Evolutionary conservation across 2,888 invertebrate genomes (phyloP), one percentile per base, ranked within the genome.

Genomic region (Latrodectus elegans): DNA sequence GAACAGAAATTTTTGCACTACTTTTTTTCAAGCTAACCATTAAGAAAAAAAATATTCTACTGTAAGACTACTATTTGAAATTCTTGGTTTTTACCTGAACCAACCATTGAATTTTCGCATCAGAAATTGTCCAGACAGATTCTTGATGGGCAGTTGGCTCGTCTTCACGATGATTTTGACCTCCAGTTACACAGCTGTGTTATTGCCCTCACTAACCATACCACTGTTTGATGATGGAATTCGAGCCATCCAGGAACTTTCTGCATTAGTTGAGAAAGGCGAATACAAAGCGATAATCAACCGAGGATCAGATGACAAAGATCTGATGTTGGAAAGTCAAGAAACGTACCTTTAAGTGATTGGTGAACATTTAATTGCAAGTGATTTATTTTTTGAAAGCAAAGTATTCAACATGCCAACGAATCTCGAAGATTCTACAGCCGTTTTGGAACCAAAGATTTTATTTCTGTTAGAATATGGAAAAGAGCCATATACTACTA

Each of bases 131-230:
- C 65, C 12, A 15, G 52, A 65, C 12, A 81, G 67, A 49, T 52
- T 81, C 11, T 51, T 81, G 11, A 12, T 74, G 14, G 73, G 73
- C 0, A 10, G 22, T 8, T 81, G 81, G 81, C 12, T 81, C 4
- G 17, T 11, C 4, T 26, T 52, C 6, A n/a, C 67, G 6, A 26
- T 74, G 38, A 12, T 81, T 12, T 15, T 81, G 49, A 74, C 81
- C 22, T 14, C 17, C 22, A 65, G 52, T 11, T 81, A 81, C 53
- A 67, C 65, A 15, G 65, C 81, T 0, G 26, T 65, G 26, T 53
- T 81, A 0, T 51, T 81, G n/a, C 67, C 81, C 8, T 81, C 38
- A 52, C 17, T 81, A 17, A 81, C 81, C n/a, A 12, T 81, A 49
- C 81, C 81, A 49, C 4, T 52, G 0, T 49, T 26, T 10, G 52